Evolutionary conservation across 2,888 invertebrate genomes (phyloP).

Genomic region (Chloroclystis v-ata): DNA sequence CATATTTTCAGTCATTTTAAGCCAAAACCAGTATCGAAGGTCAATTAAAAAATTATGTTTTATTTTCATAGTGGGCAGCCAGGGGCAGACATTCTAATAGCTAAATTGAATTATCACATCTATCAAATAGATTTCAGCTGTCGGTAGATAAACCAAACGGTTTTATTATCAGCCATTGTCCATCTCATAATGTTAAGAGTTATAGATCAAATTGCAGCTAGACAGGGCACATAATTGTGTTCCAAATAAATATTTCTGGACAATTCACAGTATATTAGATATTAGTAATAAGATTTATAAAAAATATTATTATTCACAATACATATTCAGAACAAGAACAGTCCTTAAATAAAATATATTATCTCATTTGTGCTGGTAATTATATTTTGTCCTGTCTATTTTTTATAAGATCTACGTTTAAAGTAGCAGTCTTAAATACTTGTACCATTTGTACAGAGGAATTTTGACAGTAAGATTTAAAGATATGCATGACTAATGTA

Average conservation of each 20-base stretch:
- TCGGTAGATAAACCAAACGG: constrained; percentile 63
- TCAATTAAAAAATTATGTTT: too few species aligned
- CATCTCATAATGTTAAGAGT: constrained; percentile 60
- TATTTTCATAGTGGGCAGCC: too few species aligned
- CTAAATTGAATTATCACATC: constrained; percentile 64
- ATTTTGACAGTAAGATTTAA: constrained; percentile 46
- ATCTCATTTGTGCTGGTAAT: too few species aligned
- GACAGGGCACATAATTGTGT: not conserved
- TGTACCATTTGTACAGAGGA: constrained; percentile 33
- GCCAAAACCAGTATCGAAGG: too few species aligned
- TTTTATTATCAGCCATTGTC: constrained; percentile 71
- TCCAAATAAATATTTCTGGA: not conserved
- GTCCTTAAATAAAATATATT: too few species aligned
- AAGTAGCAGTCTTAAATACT: constrained; percentile 15
- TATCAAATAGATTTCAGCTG: constrained; percentile 67
- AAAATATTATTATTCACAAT: too few species aligned
- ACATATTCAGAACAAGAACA: too few species aligned
- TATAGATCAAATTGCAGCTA: constrained; percentile 16
- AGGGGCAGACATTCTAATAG: too few species aligned
- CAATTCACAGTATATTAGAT: not conserved
- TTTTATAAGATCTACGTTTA: constrained; percentile 6
- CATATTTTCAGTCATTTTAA: too few species aligned
- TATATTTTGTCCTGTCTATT: not conserved
- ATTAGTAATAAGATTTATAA: too few species aligned
- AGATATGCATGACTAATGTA: constrained; percentile 49